These are phyloP conservation scores for Halichoerus grypus DNA, from an alignment of 2,113 vertebrate species.

Conservation along the genomic window DNA sequence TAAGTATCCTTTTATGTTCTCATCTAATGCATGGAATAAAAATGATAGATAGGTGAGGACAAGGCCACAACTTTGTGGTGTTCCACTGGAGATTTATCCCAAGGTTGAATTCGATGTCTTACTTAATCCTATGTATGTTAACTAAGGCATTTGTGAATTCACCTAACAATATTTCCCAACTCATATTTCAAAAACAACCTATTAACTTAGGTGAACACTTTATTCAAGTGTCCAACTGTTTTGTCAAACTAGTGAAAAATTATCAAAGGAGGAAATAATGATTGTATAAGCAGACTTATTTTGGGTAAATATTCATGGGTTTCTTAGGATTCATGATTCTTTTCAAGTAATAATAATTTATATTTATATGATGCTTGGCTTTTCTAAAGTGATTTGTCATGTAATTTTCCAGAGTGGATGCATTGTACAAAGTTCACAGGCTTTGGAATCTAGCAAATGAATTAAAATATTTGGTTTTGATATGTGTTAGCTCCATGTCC, in stretches of 20 bases:
- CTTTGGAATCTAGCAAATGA: not conserved
- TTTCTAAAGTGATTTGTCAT: constrained; percentile 7
- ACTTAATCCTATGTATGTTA: not conserved
- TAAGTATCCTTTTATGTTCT: not conserved
- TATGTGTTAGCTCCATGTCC: not conserved
- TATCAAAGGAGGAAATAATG: not conserved
- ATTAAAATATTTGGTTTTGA: not conserved
- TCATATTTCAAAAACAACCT: not conserved
- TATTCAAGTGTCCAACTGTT: not conserved
- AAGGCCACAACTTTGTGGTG: not conserved
- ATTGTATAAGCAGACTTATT: not conserved
- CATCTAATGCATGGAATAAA: not conserved
- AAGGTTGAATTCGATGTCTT: constrained; percentile 8
- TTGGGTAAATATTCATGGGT: not conserved
- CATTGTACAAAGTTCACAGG: not conserved
- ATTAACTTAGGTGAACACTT: not conserved
- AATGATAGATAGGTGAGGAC: not conserved
- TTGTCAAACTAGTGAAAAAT: constrained; percentile 21
- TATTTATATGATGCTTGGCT: not conserved
- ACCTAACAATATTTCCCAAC: not conserved
- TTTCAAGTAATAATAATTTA: constrained; percentile 16
- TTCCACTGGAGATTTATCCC: not conserved
- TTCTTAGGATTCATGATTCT: not conserved
- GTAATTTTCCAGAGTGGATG: not conserved
- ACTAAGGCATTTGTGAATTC: not conserved